Base-by-base conservation (phyloP, 92 coral and sea anemone species). In the Siderastrea siderea region DNA sequence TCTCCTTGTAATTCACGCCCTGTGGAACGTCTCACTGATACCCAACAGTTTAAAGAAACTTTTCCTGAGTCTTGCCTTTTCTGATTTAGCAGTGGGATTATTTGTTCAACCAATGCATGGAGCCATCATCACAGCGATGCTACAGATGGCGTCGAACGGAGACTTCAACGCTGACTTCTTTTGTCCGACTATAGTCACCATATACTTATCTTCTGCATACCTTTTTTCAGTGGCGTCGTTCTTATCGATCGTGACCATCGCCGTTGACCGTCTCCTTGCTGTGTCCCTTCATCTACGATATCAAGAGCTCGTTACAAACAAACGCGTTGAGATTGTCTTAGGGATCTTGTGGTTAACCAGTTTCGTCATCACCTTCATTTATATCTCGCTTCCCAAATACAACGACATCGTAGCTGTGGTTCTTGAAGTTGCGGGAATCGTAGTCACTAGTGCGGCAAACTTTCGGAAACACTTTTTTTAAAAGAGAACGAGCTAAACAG, bases 211-310 rank as follows among this genome's bases (percentile, higher is more conserved):
- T 1, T 6, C 68, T 15, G 81, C 81, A 2, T 77, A 77, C 19
- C 45, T 77, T 5, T 71, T 88, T 38, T 14, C 82, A 6, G 57
- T 71, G 4, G 87, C 77, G 6, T 89, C 92, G 0, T 78, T 89
- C 15, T 77, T 70, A n/a, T 76, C 92, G 1, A 62, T 89, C 0
- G 84, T 75, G 15, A 77, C 88, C 47, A 60, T 84, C 10, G 82
- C 89, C 7, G 66, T 71, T 2, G 92, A 89, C 70, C 71, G 89
- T 26, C 84, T 83, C 62, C 51, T 89, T n/a, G 88, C 92, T 10
- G 60, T 89, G 43, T 63, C 75, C 52, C 69, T 89, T 48, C 92
- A 89, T 38, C 71, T 89, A 12, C 57, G 88, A 54, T 89, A 89
- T 50, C 80, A 84, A 15, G 75, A 61, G 7, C 48, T 89, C 7